These are phyloP conservation scores for Parauchenoglanis punctatus DNA, from an alignment of 2,797 vertebrate genomes.

Conservation along the genomic window DNA sequence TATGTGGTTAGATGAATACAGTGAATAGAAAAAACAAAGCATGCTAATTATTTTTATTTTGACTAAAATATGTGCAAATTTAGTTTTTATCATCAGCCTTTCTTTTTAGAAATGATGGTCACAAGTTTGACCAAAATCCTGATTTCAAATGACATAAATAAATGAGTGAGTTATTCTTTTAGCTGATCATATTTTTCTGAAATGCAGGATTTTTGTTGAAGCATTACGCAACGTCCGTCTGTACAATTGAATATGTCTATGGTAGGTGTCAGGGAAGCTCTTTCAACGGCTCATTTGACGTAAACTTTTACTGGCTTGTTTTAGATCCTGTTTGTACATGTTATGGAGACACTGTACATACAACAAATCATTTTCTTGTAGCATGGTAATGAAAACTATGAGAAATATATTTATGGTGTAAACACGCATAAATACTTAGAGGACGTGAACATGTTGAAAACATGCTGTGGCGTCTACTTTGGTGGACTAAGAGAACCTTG, in stretches of 20 bases:
- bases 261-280: slow-evolving; percentile 16
- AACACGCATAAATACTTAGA: background rate
- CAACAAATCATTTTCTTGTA: background rate
- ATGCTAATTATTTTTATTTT: background rate
- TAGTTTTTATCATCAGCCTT: background rate
- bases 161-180: background rate
- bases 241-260: background rate
- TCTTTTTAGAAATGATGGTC: background rate
- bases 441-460: background rate
- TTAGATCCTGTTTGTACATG: slow-evolving; percentile 45
- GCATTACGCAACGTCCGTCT: slow-evolving; percentile 1
- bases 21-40: no score
- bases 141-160: no score
- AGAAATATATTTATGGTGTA: background rate
- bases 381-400: background rate
- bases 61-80: background rate
- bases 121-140: background rate
- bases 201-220: background rate
- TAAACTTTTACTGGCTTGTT: background rate
- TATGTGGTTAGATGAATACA: background rate
- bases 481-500: background rate
- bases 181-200: background rate
- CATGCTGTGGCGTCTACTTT: background rate
- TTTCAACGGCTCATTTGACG: slow-evolving; percentile 32
- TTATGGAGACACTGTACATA: background rate